These are phyloP conservation scores for Xanthorhoe spadicearia DNA, from an alignment of 2,888 invertebrate genomes.

Conservation along the genomic window DNA sequence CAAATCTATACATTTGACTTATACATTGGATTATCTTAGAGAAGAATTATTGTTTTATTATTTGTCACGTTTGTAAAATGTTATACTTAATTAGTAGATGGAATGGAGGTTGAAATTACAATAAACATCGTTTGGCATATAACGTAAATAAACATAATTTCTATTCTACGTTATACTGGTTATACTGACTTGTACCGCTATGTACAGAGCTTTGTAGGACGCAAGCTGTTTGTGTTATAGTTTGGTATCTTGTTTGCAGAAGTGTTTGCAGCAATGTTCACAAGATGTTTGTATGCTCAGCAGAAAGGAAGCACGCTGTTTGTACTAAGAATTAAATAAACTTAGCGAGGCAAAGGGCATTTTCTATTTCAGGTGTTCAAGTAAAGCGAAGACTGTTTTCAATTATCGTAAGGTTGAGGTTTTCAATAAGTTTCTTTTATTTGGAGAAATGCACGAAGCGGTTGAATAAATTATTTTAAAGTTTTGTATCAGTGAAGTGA, in stretches of 20 bases:
- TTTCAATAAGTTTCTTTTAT: no score
- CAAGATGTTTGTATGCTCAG: slow-evolving; percentile 15
- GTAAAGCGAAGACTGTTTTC: neutral
- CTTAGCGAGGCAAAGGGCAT: slow-evolving; percentile 3
- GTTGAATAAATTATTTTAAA: no score
- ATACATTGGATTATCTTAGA: no score
- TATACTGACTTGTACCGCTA: neutral
- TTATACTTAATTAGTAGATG: no score
- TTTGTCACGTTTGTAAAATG: no score
- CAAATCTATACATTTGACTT: neutral
- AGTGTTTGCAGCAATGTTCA: slow-evolving; percentile 14
- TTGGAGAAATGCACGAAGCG: no score
- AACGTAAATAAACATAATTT: no score
- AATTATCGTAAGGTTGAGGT: neutral
- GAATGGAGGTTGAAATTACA: no score
- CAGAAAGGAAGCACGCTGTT: slow-evolving; percentile 12
- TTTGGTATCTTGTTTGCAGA: slow-evolving; percentile 20
- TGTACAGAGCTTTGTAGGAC: slow-evolving; percentile 6
- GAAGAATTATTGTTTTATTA: neutral
- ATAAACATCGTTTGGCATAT: no score
- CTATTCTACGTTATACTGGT: neutral
- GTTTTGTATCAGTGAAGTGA: no score
- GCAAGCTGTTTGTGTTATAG: slow-evolving; percentile 12
- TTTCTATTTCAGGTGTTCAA: neutral
- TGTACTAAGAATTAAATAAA: slow-evolving; percentile 3